Evolutionary conservation across 2,888 invertebrate species (phyloP).

Genomic region (Torymus texanus): DNA sequence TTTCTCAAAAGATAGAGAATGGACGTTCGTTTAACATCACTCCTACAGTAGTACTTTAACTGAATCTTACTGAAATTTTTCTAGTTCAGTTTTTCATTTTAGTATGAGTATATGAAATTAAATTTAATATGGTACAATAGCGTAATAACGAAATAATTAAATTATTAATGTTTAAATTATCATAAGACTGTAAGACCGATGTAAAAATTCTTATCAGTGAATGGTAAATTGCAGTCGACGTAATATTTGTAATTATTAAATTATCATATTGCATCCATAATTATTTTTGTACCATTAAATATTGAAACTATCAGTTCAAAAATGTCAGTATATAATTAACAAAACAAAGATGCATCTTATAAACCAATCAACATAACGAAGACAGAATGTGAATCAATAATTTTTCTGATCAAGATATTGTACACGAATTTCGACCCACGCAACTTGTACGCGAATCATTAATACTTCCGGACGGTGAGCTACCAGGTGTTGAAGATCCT

Average conservation of each 20-base stretch:
- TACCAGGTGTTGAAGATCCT: slow-evolving; percentile 74
- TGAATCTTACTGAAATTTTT: slow-evolving; percentile 18
- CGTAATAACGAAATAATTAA: neutral
- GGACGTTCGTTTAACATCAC: slow-evolving; percentile 40
- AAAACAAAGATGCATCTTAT: slow-evolving; percentile 19
- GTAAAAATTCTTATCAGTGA: too few relatives aligned
- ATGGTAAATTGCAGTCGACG: too few relatives aligned
- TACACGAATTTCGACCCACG: slow-evolving; percentile 77
- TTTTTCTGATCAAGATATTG: slow-evolving; percentile 73
- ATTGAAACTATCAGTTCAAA: slow-evolving; percentile 19
- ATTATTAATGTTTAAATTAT: neutral
- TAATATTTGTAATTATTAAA: too few relatives aligned
- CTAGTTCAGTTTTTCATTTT: neutral
- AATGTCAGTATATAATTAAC: slow-evolving; percentile 22
- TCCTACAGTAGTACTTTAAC: slow-evolving; percentile 41
- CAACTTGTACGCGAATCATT: slow-evolving; percentile 76
- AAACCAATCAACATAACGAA: slow-evolving; percentile 27
- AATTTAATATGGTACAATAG: too few relatives aligned
- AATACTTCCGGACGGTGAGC: slow-evolving; percentile 72
- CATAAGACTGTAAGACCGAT: too few relatives aligned
- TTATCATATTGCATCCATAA: slow-evolving; percentile 13
- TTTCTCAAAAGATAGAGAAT: slow-evolving; percentile 46
- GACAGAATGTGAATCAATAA: slow-evolving; percentile 36
- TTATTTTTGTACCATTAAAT: slow-evolving; percentile 8
- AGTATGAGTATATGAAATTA: too few relatives aligned